Evolutionary conservation across 2,888 invertebrate species (phyloP).

Genomic region (Altica lythri): DNA sequence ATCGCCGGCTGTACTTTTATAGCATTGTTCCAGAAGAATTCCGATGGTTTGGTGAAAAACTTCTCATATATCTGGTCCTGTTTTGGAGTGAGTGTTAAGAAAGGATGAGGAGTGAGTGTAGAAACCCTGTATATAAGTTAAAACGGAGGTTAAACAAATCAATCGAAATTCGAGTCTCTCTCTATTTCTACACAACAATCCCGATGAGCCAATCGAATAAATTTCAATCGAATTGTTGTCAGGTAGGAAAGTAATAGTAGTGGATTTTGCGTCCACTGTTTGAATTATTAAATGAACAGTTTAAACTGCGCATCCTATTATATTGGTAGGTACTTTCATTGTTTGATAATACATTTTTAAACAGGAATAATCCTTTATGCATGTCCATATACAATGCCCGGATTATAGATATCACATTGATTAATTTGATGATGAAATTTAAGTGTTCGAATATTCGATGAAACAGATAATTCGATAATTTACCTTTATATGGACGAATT

Average conservation of each 20-base stretch:
- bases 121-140: no score
- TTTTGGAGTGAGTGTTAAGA: no score
- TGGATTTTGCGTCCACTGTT: conserved; percentile 8
- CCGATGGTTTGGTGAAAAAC: no score
- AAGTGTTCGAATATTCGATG: no score
- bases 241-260: conserved; percentile 10
- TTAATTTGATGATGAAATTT: conserved; percentile 33
- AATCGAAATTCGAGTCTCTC: conserved; percentile 10
- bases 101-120: no score
- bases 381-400: conserved; percentile 27
- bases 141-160: no score
- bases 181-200: conserved; percentile 6
- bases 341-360: conserved; percentile 35
- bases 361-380: conserved; percentile 33
- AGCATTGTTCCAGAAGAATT: no score
- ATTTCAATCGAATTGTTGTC: conserved; percentile 17
- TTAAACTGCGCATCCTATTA: conserved; percentile 20
- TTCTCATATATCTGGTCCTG: no score
- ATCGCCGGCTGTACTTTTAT: no score
- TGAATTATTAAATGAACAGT: conserved; percentile 25
- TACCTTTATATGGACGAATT: no score
- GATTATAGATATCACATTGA: conserved; percentile 32
- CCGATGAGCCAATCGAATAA: conserved; percentile 10
- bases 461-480: no score
- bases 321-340: conserved; percentile 27